Percentiles rank a stretch among this genome's conserved stretches.
phyloP scores from a whole-genome alignment of 1,140 invertebrate species.

The Mizuhopecten yessoensis region DNA sequence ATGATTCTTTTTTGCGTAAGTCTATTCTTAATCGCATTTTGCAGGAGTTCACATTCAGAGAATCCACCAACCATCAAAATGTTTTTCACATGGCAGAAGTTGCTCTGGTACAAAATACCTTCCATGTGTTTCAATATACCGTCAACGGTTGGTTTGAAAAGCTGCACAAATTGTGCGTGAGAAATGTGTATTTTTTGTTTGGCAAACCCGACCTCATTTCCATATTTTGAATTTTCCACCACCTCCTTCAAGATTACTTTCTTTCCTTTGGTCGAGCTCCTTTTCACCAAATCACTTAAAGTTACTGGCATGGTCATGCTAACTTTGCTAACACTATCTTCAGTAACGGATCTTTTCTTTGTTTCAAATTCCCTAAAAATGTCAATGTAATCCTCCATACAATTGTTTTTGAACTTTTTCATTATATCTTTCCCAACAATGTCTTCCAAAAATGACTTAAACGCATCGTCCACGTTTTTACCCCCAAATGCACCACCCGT shows the following conservation, averaged over 20 bases:
- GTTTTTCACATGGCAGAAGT: conserved; percentile 45
- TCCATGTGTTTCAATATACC: conserved; percentile 54
- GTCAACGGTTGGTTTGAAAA: conserved; percentile 51
- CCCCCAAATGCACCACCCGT: conserved; percentile 67
- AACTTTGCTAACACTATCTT: conserved; percentile 46
- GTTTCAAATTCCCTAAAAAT: conserved; percentile 57
- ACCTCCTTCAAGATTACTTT: conserved; percentile 40
- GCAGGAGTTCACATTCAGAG: conserved; percentile 61
- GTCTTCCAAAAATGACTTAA: conserved; percentile 55
- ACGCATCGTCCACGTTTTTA: conserved; percentile 60
- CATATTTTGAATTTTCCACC: conserved; percentile 44
- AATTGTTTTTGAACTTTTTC: conserved; percentile 47
- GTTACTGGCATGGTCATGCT: conserved; percentile 41
- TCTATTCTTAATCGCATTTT: conserved; percentile 47
- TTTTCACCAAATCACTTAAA: neutral
- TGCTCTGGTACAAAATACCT: conserved; percentile 48
- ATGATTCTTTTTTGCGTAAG: conserved; percentile 46
- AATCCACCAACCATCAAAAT: conserved; percentile 66
- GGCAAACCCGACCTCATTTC: neutral
- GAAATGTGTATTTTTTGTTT: conserved; percentile 50
- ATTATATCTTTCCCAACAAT: conserved; percentile 51
- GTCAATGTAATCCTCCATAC: conserved; percentile 61
- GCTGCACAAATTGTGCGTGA: conserved; percentile 34
- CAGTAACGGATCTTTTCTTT: conserved; percentile 60
- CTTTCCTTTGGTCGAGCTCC: neutral